Base-by-base conservation (phyloP, 2,113 vertebrate species). In the Microcebus lehilahytsara region DNA sequence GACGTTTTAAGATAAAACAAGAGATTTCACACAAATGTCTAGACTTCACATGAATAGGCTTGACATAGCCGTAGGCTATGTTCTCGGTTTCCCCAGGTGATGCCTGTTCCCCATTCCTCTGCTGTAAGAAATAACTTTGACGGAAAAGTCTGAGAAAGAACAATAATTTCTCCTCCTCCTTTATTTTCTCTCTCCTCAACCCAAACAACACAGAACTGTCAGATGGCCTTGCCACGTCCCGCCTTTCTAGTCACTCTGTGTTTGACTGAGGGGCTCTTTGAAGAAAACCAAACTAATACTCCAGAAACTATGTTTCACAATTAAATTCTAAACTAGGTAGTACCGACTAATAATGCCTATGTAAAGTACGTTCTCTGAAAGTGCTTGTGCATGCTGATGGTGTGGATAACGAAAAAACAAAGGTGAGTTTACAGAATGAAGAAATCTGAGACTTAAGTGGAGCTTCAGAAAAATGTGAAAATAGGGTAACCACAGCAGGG, bases 1-100 rank as follows among this genome's bases (percentile, higher is more conserved):
- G 34, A 89, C 49, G 10, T 60, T 83, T 78, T 77, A 74, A 90
- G 84, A 87, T 95, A 62, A 96, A 97, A 78, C n/a, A 81, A 85
- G 49, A 84, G 42, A 19, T 34, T 86, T 96, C 71, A 85, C 62
- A 53, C 23, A 51, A 91, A 62, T 69, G 81, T 91, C 53, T 86
- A 81, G 67, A 67, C 11, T 86, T 72, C 60, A 27, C 74, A 40
- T 51, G 25, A 30, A 64, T 30, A 64, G 27, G 30, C 25, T 64
- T 64, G 62, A 64, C 14, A 58, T 23, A 25, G 64, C 56, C 53
- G 2, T 46, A 23, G 56, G 51, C 60, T 83, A 13, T 60, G 34
- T 30, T n/a, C 7, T 80, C 40, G 40, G 49, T 27, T 40, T 87
- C 49, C 58, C 81, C 14, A 2, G 3, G 40, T 40, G 49, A 67